These are phyloP conservation scores for Tetragonula carbonaria DNA, from an alignment of 2,888 invertebrate species.

Conservation along the genomic window DNA sequence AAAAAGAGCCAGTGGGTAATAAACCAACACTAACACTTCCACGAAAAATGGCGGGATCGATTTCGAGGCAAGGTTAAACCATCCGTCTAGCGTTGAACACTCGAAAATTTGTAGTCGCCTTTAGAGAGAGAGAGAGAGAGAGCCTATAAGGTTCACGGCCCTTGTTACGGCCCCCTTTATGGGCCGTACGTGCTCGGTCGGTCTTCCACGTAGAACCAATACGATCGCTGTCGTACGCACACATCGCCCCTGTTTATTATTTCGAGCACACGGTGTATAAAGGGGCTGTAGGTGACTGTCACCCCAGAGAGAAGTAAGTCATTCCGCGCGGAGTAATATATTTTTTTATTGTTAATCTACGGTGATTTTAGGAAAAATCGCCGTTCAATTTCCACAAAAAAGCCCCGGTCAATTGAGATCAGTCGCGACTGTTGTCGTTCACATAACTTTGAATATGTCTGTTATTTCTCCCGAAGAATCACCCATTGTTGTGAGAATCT, in stretches of 20 bases:
- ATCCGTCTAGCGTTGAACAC: conserved; percentile 42
- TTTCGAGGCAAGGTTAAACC: conserved; percentile 18
- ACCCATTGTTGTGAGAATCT: no score
- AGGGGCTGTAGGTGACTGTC: conserved; percentile 54
- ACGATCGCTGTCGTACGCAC: conserved; percentile 48
- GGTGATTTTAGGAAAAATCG: conserved; percentile 64
- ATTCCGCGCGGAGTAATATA: conserved; percentile 68
- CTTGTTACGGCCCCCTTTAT: conserved; percentile 70
- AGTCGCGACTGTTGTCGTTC: conserved; percentile 16
- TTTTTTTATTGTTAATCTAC: conserved; percentile 76
- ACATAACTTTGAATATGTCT: no score
- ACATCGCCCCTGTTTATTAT: conserved; percentile 66
- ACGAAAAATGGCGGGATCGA: conserved; percentile 15
- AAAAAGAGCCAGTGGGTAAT: neutral
- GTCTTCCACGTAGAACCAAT: conserved; percentile 61
- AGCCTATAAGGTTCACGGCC: conserved; percentile 64
- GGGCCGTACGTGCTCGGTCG: conserved; percentile 67
- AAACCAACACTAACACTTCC: neutral
- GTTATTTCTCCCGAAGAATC: no score
- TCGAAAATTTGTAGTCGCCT: conserved; percentile 58
- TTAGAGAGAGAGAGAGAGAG: conserved; percentile 65
- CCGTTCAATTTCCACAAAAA: no score
- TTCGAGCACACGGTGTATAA: conserved; percentile 60
- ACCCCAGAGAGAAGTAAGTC: conserved; percentile 52
- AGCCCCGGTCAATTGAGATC: no score